phyloP scores from a whole-genome alignment of 1,140 invertebrate species.

The Hirudo medicinalis region DNA sequence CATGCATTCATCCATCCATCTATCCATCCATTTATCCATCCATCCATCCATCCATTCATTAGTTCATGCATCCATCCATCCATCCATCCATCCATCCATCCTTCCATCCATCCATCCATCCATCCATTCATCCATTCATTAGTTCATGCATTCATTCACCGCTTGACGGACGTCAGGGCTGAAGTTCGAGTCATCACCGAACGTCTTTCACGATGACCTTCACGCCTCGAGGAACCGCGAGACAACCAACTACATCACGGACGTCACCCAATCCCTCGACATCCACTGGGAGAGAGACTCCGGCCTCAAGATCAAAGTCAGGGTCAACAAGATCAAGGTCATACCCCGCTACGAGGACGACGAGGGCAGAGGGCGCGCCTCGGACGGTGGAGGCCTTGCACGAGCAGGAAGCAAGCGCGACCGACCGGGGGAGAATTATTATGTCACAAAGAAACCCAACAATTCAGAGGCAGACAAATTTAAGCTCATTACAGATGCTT shows the following conservation, averaged over 20 bases:
- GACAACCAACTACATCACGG: conserved; percentile 15
- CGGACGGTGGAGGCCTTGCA: conserved; percentile 3
- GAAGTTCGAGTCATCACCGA: background rate
- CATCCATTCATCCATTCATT: no score
- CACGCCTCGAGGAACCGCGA: background rate
- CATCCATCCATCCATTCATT: background rate
- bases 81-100: background rate
- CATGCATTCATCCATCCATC: background rate
- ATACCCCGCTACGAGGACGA: no score
- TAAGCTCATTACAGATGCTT: conserved; percentile 13
- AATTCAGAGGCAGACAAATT: conserved; percentile 23
- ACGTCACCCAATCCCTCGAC: conserved; percentile 31
- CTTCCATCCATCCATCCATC: no score
- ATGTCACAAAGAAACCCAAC: conserved; percentile 22
- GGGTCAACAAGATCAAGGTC: conserved; percentile 26
- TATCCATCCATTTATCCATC: background rate
- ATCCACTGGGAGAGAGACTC: conserved; percentile 31
- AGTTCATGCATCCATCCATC: background rate
- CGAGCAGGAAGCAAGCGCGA: background rate
- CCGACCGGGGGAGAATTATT: conserved; percentile 18
- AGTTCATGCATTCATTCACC: no score
- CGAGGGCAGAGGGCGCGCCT: no score
- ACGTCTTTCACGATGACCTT: conserved; percentile 15
- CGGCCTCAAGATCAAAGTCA: conserved; percentile 27
- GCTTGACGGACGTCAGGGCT: no score